Evolutionary conservation across 37 sponge, comb jelly and placozoan species (phyloP).

Genomic region (Amphimedon queenslandica): DNA sequence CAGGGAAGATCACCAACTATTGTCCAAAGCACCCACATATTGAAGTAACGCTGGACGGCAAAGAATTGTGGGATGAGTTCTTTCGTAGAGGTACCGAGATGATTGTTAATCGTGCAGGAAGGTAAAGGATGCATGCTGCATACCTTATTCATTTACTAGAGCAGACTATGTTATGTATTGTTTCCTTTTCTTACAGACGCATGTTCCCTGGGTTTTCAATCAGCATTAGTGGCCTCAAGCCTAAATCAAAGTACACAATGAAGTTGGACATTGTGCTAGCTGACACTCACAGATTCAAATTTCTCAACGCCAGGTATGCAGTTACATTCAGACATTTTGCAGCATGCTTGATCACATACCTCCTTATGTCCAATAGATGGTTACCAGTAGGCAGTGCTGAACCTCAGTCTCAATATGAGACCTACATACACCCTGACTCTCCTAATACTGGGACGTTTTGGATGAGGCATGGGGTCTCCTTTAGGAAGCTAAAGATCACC

Average conservation of each 20-base stretch:
- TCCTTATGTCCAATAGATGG: slow-evolving; percentile 38
- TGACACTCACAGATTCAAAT: slow-evolving; percentile 88
- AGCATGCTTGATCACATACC: not conserved
- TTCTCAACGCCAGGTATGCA: slow-evolving; percentile 46
- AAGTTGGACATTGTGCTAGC: slow-evolving; percentile 83
- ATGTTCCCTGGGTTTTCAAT: slow-evolving; percentile 90
- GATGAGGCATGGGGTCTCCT: slow-evolving; percentile 54
- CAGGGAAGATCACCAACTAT: not conserved
- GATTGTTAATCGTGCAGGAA: slow-evolving; percentile 86
- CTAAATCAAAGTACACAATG: slow-evolving; percentile 82
- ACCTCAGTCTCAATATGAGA: slow-evolving; percentile 45
- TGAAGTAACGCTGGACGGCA: slow-evolving; percentile 71
- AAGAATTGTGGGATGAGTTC: slow-evolving; percentile 80
- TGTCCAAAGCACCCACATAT: slow-evolving; percentile 11
- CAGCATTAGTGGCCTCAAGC: slow-evolving; percentile 70
- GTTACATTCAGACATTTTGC: not conserved
- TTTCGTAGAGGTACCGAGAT: slow-evolving; percentile 83
- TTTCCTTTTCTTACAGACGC: slow-evolving; percentile 51
- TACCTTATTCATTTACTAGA: not conserved
- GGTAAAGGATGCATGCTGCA: slow-evolving; percentile 30
- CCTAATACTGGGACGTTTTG: slow-evolving; percentile 59
- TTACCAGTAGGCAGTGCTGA: slow-evolving; percentile 76
- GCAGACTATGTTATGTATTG: not conserved
- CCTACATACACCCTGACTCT: slow-evolving; percentile 57
- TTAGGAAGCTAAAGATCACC: slow-evolving; percentile 59